Conservation (phyloP, 1,140 invertebrate species). For the Hycleus phaleratus region DNA sequence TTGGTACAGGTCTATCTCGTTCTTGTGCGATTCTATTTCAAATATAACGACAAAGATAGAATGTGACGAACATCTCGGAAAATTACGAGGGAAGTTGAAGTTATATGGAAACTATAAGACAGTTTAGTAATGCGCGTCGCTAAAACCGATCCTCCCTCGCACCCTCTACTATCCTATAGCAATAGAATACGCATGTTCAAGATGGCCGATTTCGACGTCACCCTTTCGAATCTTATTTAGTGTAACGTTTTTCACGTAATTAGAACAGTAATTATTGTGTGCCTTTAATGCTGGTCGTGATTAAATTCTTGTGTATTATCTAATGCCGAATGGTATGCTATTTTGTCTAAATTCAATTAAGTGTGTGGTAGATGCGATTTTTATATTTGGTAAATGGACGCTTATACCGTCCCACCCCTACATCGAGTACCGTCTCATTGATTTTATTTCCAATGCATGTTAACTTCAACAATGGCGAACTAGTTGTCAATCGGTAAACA, state of each 20-base stretch:
- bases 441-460: conserved; percentile 29
- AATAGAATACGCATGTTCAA: conserved; percentile 22
- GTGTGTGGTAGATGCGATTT: not conserved
- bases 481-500: too few relatives aligned
- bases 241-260: conserved; percentile 21
- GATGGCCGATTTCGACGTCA: conserved; percentile 24
- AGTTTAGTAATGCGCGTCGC: not conserved
- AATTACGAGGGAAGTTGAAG: conserved; percentile 5
- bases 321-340: not conserved
- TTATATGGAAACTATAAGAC: conserved; percentile 1
- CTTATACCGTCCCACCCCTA: conserved; percentile 5
- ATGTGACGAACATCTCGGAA: too few relatives aligned
- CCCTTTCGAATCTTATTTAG: conserved; percentile 18
- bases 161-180: not conserved
- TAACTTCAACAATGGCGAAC: conserved; percentile 25
- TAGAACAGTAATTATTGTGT: conserved; percentile 14
- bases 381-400: not conserved
- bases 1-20: conserved; percentile 11
- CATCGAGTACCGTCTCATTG: conserved; percentile 20
- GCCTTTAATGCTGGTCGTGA: not conserved
- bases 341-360: not conserved
- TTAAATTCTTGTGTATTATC: not conserved
- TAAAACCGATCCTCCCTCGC: not conserved
- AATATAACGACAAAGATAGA: not conserved
- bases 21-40: conserved; percentile 1